A percentile compares a stretch with the other conserved stretches of the same genome.
Evolutionary conservation across 2,797 vertebrate genomes (phyloP).

Genomic region (Balearica regulorum): DNA sequence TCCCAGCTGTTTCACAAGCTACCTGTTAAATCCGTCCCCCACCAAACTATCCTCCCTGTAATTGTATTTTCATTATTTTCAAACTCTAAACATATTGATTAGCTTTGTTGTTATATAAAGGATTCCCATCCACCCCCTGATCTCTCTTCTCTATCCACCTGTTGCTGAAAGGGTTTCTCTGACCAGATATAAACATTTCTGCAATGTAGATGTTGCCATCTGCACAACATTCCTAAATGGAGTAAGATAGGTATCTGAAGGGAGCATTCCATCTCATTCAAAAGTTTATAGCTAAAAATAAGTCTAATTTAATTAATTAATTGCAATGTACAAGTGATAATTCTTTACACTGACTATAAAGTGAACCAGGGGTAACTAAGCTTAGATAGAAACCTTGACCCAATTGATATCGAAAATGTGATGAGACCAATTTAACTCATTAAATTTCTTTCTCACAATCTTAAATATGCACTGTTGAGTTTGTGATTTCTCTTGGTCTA

Average conservation of each 20-base stretch:
- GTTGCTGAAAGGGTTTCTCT: not conserved
- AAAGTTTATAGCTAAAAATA: not conserved
- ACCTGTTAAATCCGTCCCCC: not conserved
- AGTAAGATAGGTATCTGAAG: not conserved
- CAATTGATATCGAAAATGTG: not conserved
- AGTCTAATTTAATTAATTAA: not conserved
- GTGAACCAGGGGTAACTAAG: not conserved
- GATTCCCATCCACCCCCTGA: not conserved
- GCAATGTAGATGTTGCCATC: not conserved
- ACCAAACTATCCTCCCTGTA: not conserved
- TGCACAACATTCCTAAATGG: not conserved
- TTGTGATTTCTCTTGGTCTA: not conserved
- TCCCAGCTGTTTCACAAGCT: not conserved
- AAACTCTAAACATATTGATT: not conserved
- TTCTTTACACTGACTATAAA: not conserved
- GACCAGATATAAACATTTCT: not conserved
- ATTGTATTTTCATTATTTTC: not conserved
- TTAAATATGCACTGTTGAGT: not conserved
- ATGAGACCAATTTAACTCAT: not conserved
- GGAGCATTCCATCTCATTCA: not conserved
- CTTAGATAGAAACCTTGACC: not conserved
- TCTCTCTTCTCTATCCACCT: not conserved
- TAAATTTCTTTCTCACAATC: not conserved
- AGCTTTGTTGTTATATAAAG: not conserved
- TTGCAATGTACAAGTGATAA: not conserved